phyloP scores from a whole-genome alignment of 1,140 invertebrate species.

The Drosophila nigromelanica region DNA sequence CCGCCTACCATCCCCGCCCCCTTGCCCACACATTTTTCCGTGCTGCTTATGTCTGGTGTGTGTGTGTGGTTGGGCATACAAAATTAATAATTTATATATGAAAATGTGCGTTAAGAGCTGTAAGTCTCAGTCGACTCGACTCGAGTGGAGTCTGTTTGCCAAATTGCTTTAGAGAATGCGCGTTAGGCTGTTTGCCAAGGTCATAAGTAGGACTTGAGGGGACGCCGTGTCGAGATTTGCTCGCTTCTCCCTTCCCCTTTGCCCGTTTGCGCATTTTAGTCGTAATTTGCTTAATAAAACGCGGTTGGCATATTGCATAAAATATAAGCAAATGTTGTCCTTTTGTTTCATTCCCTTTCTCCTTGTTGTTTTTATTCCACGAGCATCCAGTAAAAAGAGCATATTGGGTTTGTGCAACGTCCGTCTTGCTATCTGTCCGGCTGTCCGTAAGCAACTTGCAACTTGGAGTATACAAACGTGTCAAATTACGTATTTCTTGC shows the following conservation, averaged over 20 bases:
- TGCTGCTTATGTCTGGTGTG: slow-evolving; percentile 23
- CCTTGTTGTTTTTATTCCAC: neutral
- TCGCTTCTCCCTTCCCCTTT: slow-evolving; percentile 17
- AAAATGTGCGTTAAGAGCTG: slow-evolving; percentile 82
- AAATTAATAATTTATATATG: slow-evolving; percentile 83
- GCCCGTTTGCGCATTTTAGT: slow-evolving; percentile 41
- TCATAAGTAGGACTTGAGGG: slow-evolving; percentile 72
- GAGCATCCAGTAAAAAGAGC: too few species aligned
- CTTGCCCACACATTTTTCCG: neutral
- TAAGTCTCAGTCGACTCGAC: slow-evolving; percentile 37
- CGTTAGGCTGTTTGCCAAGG: slow-evolving; percentile 78
- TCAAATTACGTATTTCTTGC: too few species aligned
- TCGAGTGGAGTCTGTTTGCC: slow-evolving; percentile 69
- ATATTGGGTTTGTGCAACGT: too few species aligned
- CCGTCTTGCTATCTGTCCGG: too few species aligned
- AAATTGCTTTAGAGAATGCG: slow-evolving; percentile 73
- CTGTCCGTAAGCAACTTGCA: too few species aligned
- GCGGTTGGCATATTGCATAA: slow-evolving; percentile 80
- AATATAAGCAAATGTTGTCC: slow-evolving; percentile 68
- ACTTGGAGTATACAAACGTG: too few species aligned
- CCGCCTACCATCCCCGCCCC: slow-evolving; percentile 21
- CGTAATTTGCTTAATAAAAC: slow-evolving; percentile 82
- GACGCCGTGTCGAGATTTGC: slow-evolving; percentile 54
- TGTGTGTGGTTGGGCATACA: slow-evolving; percentile 65
- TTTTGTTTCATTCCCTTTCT: slow-evolving; percentile 38